A percentile compares a stretch with the other conserved stretches of the same genome.
Conservation (phyloP, 2,888 invertebrate species). For the Monopis laevigella region DNA sequence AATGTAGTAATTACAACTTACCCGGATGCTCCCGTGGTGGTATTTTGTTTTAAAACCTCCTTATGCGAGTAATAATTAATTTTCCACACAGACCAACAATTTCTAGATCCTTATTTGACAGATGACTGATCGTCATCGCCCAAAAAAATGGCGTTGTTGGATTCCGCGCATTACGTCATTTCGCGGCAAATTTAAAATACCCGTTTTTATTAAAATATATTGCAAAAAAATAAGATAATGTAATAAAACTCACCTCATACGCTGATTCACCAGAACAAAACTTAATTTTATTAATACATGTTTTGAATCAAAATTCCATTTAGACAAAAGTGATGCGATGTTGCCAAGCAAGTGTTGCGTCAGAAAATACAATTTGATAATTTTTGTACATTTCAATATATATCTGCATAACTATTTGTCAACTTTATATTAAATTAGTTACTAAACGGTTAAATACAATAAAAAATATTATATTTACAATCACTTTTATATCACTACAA, state of each 20-base stretch:
- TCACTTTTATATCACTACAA: too few relatives aligned
- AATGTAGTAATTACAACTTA: conserved; percentile 33
- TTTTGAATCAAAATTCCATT: conserved; percentile 30
- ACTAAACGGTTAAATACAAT: too few relatives aligned
- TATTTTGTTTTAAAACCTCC: conserved; percentile 38
- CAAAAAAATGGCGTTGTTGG: conserved; percentile 41
- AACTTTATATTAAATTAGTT: too few relatives aligned
- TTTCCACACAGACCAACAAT: conserved; percentile 38
- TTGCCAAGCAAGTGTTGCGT: conserved; percentile 63
- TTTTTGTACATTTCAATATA: conserved; percentile 7
- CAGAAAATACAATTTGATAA: conserved; percentile 44
- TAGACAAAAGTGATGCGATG: conserved; percentile 51
- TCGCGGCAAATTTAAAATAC: conserved; percentile 50
- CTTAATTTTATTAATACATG: conserved; percentile 50
- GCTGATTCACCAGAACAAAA: conserved; percentile 17
- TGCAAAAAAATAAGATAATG: conserved; percentile 14
- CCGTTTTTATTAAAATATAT: conserved; percentile 26
- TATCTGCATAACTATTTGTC: conserved; percentile 3
- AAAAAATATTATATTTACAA: too few relatives aligned
- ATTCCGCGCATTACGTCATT: conserved; percentile 44
- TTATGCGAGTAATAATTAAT: conserved; percentile 35
- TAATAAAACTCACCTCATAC: conserved; percentile 13
- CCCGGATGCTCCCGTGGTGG: conserved; percentile 62
- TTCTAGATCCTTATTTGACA: conserved; percentile 36
- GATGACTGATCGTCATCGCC: conserved; percentile 41